Conservation (phyloP, 2,888 invertebrate species). For the Panopea generosa region DNA sequence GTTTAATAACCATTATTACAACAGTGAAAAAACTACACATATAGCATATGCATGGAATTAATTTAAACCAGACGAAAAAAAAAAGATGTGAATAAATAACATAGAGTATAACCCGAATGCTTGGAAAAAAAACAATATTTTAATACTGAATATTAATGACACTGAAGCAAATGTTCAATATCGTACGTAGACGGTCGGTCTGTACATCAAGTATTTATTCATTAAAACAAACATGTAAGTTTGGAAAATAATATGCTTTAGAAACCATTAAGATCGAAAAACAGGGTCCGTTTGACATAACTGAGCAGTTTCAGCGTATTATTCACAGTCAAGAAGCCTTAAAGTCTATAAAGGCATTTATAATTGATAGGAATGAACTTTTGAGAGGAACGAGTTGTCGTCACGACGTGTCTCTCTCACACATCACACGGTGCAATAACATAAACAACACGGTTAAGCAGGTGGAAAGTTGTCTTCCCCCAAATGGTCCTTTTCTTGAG, state of each 20-base stretch:
- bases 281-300: background rate
- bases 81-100: too few species aligned
- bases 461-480: conserved; percentile 28
- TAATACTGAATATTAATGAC: background rate
- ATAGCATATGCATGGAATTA: too few species aligned
- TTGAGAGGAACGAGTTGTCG: background rate
- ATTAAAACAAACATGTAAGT: conserved; percentile 5
- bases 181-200: background rate
- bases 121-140: background rate
- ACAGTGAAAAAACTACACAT: too few species aligned
- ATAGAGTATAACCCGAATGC: too few species aligned
- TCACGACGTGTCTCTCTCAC: conserved; percentile 5
- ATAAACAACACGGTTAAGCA: conserved; percentile 12
- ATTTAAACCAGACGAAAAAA: too few species aligned
- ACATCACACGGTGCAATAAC: conserved; percentile 12
- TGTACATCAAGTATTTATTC: background rate
- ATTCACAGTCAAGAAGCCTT: conserved; percentile 9
- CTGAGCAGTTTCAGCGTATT: background rate
- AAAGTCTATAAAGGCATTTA: conserved; percentile 1
- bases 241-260: conserved; percentile 11
- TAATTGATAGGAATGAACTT: conserved; percentile 22
- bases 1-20: too few species aligned
- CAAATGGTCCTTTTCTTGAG: conserved; percentile 15
- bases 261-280: conserved; percentile 10
- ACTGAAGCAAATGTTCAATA: background rate